Conservation (phyloP, 2,113 vertebrate species). For the Peromyscus leucopus region DNA sequence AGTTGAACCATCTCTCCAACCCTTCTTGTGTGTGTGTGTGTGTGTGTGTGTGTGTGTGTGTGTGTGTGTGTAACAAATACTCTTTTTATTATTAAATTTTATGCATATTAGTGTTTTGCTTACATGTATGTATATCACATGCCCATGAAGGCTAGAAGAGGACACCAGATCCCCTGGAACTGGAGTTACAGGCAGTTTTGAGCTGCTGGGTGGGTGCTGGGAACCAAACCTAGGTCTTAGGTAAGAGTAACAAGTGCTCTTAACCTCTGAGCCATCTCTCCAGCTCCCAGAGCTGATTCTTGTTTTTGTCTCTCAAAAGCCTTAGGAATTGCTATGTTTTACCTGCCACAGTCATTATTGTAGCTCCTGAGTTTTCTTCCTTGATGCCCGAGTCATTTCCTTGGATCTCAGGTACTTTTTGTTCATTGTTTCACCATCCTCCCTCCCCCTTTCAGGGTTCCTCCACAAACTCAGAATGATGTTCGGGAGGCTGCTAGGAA, state of each 20-base stretch:
- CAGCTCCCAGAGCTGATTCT: background rate
- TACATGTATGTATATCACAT: background rate
- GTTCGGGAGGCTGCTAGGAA: background rate
- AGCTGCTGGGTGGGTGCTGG: background rate
- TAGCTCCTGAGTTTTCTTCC: background rate
- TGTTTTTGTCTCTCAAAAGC: constrained; percentile 40
- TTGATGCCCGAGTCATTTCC: background rate
- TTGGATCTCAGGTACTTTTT: constrained; percentile 26
- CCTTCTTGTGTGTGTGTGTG: background rate
- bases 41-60: background rate
- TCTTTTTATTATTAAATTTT: background rate
- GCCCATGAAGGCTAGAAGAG: background rate
- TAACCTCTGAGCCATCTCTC: background rate
- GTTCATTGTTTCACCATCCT: background rate
- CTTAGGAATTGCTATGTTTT: background rate
- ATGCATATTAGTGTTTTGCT: background rate
- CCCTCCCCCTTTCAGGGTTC: background rate
- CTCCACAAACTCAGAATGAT: background rate
- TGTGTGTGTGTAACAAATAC: background rate
- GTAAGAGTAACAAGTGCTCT: background rate
- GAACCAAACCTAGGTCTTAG: background rate
- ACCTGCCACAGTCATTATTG: constrained; percentile 34
- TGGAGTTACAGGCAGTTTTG: background rate
- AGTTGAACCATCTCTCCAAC: background rate
- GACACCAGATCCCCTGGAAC: background rate